These are phyloP conservation scores for Zeugodacus cucurbitae DNA, from an alignment of 1,140 invertebrate genomes.

Conservation along the genomic window DNA sequence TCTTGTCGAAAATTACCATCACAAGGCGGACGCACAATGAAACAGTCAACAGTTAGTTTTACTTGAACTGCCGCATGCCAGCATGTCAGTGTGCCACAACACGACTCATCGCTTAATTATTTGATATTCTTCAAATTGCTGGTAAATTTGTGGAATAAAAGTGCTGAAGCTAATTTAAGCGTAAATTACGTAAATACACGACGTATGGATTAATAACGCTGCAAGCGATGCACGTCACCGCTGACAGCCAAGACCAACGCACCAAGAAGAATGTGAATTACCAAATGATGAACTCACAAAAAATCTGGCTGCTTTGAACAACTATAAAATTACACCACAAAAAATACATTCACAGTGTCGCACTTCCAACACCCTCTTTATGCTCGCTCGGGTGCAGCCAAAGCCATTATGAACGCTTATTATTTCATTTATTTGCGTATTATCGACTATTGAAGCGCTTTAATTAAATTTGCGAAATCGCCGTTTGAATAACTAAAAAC, in stretches of 20 bases:
- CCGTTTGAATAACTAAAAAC: neutral
- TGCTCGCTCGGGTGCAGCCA: neutral
- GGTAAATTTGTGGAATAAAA: neutral
- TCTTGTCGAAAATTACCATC: neutral
- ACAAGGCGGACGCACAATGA: neutral
- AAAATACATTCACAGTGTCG: no score
- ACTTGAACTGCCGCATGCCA: neutral
- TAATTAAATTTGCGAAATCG: constrained; percentile 12
- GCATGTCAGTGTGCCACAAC: neutral
- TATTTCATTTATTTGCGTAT: neutral
- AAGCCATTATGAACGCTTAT: neutral
- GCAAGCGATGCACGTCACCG: neutral
- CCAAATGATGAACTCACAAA: neutral
- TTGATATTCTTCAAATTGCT: neutral
- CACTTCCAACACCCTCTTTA: neutral
- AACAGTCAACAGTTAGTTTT: neutral
- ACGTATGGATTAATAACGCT: neutral
- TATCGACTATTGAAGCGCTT: neutral
- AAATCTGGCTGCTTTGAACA: neutral
- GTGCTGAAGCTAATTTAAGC: neutral
- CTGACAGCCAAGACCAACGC: neutral
- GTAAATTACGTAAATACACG: neutral
- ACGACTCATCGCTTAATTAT: neutral
- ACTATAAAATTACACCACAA: no score
- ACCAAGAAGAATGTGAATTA: neutral